Percentiles rank a stretch among this genome's conserved stretches.
These are phyloP conservation scores for Pogonophryne albipinna DNA, from an alignment of 2,797 vertebrate species.

Conservation along the genomic window DNA sequence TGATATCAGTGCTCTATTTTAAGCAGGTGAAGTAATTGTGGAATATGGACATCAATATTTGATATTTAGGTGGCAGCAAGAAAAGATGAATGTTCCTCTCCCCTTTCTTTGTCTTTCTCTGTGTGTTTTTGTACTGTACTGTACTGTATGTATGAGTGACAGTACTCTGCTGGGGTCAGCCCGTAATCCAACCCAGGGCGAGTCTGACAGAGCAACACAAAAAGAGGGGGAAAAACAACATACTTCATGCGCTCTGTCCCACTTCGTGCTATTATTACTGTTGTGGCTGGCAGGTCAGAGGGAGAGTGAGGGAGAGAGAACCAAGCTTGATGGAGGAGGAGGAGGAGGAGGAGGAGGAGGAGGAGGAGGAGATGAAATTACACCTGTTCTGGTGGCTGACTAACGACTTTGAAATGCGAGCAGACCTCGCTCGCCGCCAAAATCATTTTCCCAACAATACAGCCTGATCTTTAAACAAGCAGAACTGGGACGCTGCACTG, in stretches of 20 bases:
- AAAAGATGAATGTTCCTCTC: constrained; percentile 53
- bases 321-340: constrained; percentile 71
- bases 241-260: constrained; percentile 78
- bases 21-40: constrained; percentile 77
- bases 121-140: constrained; percentile 13
- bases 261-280: constrained; percentile 88
- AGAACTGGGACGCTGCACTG: constrained; percentile 78
- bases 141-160: constrained; percentile 56
- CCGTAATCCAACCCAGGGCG: constrained; percentile 68
- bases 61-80: constrained; percentile 64
- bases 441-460: constrained; percentile 90
- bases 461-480: constrained; percentile 88
- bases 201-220: constrained; percentile 72
- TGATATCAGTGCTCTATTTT: constrained; percentile 79
- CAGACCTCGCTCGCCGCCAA: constrained; percentile 86
- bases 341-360: constrained; percentile 42
- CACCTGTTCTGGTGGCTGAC: constrained; percentile 91
- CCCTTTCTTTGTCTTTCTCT: background rate
- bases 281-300: constrained; percentile 86
- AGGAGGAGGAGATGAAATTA: constrained; percentile 92
- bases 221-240: constrained; percentile 77
- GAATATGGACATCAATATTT: constrained; percentile 80
- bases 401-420: constrained; percentile 92
- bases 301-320: constrained; percentile 56
- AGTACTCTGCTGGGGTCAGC: constrained; percentile 61